These are phyloP conservation scores for Elephas maximus DNA, from an alignment of 2,113 vertebrate species.

Conservation along the genomic window DNA sequence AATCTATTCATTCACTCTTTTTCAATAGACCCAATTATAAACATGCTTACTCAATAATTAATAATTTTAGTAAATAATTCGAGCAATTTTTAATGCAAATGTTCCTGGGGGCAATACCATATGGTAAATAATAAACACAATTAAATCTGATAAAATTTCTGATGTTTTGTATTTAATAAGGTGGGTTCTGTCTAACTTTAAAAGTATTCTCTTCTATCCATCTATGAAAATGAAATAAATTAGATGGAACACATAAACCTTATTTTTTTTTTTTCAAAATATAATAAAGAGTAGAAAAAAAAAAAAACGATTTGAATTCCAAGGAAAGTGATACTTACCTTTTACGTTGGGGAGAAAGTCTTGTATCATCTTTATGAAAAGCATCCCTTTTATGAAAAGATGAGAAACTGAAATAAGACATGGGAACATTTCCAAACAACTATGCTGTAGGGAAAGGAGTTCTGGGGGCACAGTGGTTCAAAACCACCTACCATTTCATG, in stretches of 20 bases:
- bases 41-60: not conserved
- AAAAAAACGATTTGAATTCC: not conserved
- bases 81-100: not conserved
- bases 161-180: not conserved
- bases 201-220: not conserved
- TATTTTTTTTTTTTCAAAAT: constrained; percentile 19
- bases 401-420: not conserved
- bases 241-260: not conserved
- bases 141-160: not conserved
- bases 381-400: not conserved
- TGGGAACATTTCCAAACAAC: not conserved
- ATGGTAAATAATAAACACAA: not conserved
- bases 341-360: not conserved
- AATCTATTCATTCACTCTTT: not conserved
- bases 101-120: not conserved
- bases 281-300: not conserved
- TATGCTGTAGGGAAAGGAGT: not conserved
- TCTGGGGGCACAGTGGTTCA: not conserved
- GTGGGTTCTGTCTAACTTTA: not conserved
- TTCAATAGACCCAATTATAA: not conserved
- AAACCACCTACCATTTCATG: not conserved
- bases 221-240: not conserved
- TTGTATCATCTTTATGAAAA: not conserved
- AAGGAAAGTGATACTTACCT: not conserved
- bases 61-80: constrained; percentile 3